Percentiles rank a stretch among this genome's conserved stretches.
Conservation (phyloP, 2,797 vertebrate genomes). For the Philypnodon macrostomus region DNA sequence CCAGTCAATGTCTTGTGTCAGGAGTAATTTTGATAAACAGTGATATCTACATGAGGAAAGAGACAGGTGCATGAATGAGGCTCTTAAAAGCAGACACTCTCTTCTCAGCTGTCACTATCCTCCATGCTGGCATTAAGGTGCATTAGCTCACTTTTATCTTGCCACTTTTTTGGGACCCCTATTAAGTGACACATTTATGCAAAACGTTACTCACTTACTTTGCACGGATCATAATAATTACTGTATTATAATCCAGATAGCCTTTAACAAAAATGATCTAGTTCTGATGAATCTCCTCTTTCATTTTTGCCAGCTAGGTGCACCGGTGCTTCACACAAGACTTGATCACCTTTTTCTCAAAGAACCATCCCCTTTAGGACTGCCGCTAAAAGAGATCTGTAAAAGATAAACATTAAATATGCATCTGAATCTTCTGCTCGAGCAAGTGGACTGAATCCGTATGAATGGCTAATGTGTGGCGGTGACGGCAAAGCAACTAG, state of each 20-base stretch:
- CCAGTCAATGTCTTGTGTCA: slow-evolving; percentile 75
- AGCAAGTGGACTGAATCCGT: slow-evolving; percentile 95
- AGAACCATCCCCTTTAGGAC: slow-evolving; percentile 78
- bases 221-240: slow-evolving; percentile 35
- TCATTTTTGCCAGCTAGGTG: slow-evolving; percentile 40
- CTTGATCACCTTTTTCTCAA: slow-evolving; percentile 69
- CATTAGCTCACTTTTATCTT: slow-evolving; percentile 51
- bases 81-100: slow-evolving; percentile 85
- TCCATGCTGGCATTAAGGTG: slow-evolving; percentile 47
- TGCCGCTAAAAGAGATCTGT: slow-evolving; percentile 81
- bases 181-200: slow-evolving; percentile 25
- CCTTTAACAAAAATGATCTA: slow-evolving; percentile 28
- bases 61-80: slow-evolving; percentile 88
- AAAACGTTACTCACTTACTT: slow-evolving; percentile 45
- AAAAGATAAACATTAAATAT: slow-evolving; percentile 93
- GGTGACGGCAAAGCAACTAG: slow-evolving; percentile 90
- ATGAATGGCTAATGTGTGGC: slow-evolving; percentile 98
- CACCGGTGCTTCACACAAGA: slow-evolving; percentile 43
- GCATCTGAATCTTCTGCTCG: slow-evolving; percentile 86
- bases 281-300: too few species aligned
- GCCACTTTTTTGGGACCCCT: slow-evolving; percentile 18
- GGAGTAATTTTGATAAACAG: slow-evolving; percentile 87
- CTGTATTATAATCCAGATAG: slow-evolving; percentile 33
- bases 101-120: slow-evolving; percentile 49
- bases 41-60: slow-evolving; percentile 83